Base-by-base conservation (phyloP, 2,888 invertebrate species). In the Andrena dorsata region DNA sequence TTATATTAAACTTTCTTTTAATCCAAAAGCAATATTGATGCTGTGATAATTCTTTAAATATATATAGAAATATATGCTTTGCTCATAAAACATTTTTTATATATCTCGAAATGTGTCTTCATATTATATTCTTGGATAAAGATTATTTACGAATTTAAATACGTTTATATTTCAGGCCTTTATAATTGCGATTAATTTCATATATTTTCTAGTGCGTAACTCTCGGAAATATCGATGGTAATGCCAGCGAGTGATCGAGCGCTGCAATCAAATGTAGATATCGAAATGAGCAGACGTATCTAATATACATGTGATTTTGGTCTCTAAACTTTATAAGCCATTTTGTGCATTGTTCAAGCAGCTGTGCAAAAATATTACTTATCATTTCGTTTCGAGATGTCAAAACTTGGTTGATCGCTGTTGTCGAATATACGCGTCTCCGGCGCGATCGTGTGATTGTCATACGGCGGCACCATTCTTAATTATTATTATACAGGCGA, bases 341-440 rank as follows among this genome's bases (percentile, higher is more conserved):
- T 94, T 93, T 94, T 93, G 93, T 93, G 92, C 91, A 90, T 90
- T 91, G 91, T 92, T 89, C 85, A 86, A 92, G 91, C 92, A 93
- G 92, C 92, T 93, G 93, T 93, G 91, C 86, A 89, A 87, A 87
- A 88, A 88, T 88, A 91, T 90, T 91, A 90, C 87, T 90, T 86
- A 90, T 89, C 87, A 87, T 89, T 87, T 90, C 80, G 80, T 80
- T 84, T 64, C 66, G 90, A 92, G 90, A 91, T 92, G 92, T 92
- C 91, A 92, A 92, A 90, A 85, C 85, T 87, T 82, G 86, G 79
- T 83, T 63, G 79, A 74, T 83, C 75, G 68, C 87, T 76, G 86
- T 83, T 78, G 66, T 74, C 82, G 74, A 87, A 83, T 84, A 86
- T 86, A 86, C 69, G 83, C 81, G 80, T 83, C 71, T 80, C 73